A percentile compares a stretch with the other conserved stretches of the same genome.
phyloP scores from a whole-genome alignment of 2,888 invertebrate species.

The Meloe dianella region DNA sequence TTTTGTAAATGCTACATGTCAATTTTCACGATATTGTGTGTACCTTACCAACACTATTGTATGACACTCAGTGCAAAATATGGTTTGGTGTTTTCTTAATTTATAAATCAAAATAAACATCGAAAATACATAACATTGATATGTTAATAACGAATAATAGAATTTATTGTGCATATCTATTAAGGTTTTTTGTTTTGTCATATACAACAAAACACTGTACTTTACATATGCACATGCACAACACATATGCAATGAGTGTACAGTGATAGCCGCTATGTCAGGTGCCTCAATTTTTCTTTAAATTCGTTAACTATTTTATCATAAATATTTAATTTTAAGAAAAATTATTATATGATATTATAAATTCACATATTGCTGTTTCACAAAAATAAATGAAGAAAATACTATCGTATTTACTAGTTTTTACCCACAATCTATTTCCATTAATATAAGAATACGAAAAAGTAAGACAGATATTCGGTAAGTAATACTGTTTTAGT shows the following conservation, averaged over 20 bases:
- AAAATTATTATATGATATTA: slow-evolving; percentile 57
- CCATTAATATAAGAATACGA: no score
- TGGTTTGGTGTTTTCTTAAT: slow-evolving; percentile 33
- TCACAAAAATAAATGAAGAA: slow-evolving; percentile 58
- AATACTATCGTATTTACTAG: slow-evolving; percentile 23
- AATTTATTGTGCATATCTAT: slow-evolving; percentile 42
- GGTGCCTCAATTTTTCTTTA: slow-evolving; percentile 58
- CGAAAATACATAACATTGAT: not conserved
- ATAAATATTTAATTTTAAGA: slow-evolving; percentile 56
- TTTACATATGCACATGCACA: slow-evolving; percentile 47
- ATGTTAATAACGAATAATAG: not conserved
- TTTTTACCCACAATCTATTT: not conserved
- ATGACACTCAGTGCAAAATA: slow-evolving; percentile 33
- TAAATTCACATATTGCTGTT: slow-evolving; percentile 59
- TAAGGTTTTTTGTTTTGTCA: slow-evolving; percentile 36
- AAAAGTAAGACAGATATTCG: no score
- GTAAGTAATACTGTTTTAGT: no score
- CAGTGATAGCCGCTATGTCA: slow-evolving; percentile 57
- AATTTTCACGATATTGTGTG: slow-evolving; percentile 40
- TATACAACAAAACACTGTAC: slow-evolving; percentile 44
- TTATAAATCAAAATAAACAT: slow-evolving; percentile 21
- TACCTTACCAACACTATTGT: slow-evolving; percentile 31
- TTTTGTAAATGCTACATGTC: slow-evolving; percentile 38
- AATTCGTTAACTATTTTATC: slow-evolving; percentile 54
- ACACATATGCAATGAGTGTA: slow-evolving; percentile 50